Base-by-base conservation (phyloP, 2,797 vertebrate species). In the Anguilla anguilla region DNA sequence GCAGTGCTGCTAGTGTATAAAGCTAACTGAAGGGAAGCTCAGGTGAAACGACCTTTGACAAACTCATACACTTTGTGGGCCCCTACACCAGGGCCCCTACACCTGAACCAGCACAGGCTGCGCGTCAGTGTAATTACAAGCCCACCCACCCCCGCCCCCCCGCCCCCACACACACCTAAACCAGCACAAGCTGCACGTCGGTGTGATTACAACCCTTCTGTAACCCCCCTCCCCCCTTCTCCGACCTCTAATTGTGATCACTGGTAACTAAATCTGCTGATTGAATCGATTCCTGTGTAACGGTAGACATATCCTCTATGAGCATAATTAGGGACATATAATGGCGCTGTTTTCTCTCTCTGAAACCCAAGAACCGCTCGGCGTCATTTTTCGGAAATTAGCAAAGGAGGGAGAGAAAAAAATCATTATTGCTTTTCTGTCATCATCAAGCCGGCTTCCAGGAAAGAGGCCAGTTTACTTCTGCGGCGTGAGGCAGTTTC, bases 241-340 rank as follows among this genome's bases (percentile, higher is more conserved):
- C 39, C 39, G 39, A 46, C 79, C 19, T 19, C 85, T 87, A 89
- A 89, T 89, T 89, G 53, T 87, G 77, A 89, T 88, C 87, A 55
- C 35, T 49, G 77, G 89, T 86, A 77, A 86, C 85, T 72, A 55
- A 35, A 85, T 72, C 86, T 87, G 83, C 85, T 87, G 87, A 87
- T 88, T 69, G 55, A 88, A 89, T 90, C 87, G 84, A 94, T 95
- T 90, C 88, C 4, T 17, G 57, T 15, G 94, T 94, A 95, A 96
- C 94, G 91, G 90, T 91, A 95, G 92, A 91, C 87, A 84, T 59
- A 83, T 87, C 35, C 86, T 87, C 74, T 82, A 69, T 89, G 86
- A 46, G 83, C 94, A 94, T 95, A 95, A 95, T 95, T 94, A 95
- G 94, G 90, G 39, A 39, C 39, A 39, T 86, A 91, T 95, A 96